Evolutionary conservation across 2,797 vertebrate genomes (phyloP).

Genomic region (Lerista edwardsae): DNA sequence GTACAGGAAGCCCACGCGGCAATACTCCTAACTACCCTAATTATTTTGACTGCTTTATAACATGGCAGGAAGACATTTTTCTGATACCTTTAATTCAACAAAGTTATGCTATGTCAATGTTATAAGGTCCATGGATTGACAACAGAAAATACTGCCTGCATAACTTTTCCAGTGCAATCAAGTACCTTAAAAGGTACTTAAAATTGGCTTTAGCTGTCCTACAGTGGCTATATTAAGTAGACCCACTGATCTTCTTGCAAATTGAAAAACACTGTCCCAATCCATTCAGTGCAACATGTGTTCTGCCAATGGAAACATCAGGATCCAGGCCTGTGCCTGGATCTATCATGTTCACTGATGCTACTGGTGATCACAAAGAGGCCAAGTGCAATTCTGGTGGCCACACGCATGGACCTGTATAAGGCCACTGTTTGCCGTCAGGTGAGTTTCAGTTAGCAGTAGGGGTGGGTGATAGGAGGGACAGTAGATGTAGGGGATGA

Average conservation of each 20-base stretch:
- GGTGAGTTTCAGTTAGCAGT: no score
- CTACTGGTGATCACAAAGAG: no score
- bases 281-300: no score
- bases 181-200: background rate
- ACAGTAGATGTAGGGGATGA: no score
- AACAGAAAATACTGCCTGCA: background rate
- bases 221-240: conserved; percentile 30
- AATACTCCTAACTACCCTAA: background rate
- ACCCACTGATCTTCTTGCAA: background rate
- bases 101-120: conserved; percentile 10
- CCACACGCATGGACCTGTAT: no score
- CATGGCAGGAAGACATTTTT: background rate
- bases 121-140: background rate
- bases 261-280: background rate
- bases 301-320: no score
- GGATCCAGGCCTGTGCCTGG: no score
- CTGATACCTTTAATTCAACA: conserved; percentile 7
- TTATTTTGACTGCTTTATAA: conserved; percentile 28
- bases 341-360: no score
- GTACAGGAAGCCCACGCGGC: background rate
- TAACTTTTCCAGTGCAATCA: background rate
- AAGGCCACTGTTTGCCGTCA: no score
- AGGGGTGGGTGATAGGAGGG: no score
- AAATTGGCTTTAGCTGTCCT: background rate
- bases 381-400: no score